Percentiles rank a stretch among this genome's conserved stretches.
These are phyloP conservation scores for Yasuhikotakia modesta DNA, from an alignment of 2,797 vertebrate species.

Conservation along the genomic window DNA sequence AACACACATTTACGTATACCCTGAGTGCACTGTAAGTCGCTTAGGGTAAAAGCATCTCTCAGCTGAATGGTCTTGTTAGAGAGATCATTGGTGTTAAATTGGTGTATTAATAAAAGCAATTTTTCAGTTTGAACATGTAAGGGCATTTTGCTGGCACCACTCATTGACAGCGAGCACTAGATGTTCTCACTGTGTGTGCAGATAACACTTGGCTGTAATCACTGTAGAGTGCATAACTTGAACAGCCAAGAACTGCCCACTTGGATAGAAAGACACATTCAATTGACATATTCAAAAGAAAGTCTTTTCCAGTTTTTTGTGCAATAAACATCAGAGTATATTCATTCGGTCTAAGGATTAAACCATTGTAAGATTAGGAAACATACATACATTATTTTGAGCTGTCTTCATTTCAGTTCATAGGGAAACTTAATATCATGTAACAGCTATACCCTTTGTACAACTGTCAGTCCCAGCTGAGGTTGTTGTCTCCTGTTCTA, in stretches of 20 bases:
- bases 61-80: too few species aligned
- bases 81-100: too few species aligned
- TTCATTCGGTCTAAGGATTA: background rate
- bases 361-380: background rate
- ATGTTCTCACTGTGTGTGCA: background rate
- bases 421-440: background rate
- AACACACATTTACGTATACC: background rate
- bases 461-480: slow-evolving; percentile 48
- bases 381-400: background rate
- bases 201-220: slow-evolving; percentile 13
- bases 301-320: background rate
- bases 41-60: too few species aligned
- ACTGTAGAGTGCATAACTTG: background rate
- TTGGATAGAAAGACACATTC: background rate
- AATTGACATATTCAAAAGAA: background rate
- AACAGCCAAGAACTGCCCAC: background rate
- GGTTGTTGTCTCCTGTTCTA: slow-evolving; percentile 26
- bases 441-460: background rate
- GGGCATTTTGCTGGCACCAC: background rate
- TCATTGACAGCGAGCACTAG: background rate
- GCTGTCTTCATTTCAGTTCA: background rate
- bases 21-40: too few species aligned
- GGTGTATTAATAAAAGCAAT: too few species aligned
- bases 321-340: background rate
- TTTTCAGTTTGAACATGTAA: background rate